Evolutionary conservation across 2,113 vertebrate species (phyloP).

Genomic region (Poeciliopsis occidentalis): DNA sequence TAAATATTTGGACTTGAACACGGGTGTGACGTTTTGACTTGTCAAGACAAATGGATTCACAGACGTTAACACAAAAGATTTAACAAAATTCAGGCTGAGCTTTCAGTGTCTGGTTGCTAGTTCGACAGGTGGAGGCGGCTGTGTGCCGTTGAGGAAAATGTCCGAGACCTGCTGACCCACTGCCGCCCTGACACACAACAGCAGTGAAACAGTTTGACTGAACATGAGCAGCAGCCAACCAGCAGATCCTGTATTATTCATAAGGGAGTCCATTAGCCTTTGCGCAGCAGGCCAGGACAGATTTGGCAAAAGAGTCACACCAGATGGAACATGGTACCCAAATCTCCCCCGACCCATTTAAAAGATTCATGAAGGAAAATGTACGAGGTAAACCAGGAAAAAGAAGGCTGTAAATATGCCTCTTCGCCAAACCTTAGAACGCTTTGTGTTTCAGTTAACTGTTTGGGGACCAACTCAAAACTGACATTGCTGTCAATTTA

Average conservation of each 20-base stretch:
- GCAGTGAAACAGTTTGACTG: conserved; percentile 19
- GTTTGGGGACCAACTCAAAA: neutral
- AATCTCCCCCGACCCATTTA: conserved; percentile 23
- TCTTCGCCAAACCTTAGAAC: conserved; percentile 1
- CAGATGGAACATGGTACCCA: conserved; percentile 36
- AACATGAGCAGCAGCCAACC: conserved; percentile 54
- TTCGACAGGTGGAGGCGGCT: conserved; percentile 2
- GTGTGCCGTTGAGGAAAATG: conserved; percentile 15
- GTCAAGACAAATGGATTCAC: neutral
- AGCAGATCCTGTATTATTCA: conserved; percentile 76
- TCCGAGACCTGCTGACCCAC: conserved; percentile 55
- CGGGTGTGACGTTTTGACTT: neutral
- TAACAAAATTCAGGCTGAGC: neutral
- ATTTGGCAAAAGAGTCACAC: conserved; percentile 28
- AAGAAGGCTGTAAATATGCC: conserved; percentile 28
- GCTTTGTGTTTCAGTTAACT: neutral
- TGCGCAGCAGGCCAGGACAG: conserved; percentile 21
- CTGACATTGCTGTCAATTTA: neutral
- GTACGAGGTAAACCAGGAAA: conserved; percentile 18
- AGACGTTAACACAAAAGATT: neutral
- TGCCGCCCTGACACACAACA: conserved; percentile 34
- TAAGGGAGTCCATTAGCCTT: conserved; percentile 55
- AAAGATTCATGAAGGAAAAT: conserved; percentile 55
- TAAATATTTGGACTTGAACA: neutral
- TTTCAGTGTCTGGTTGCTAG: conserved; percentile 4